phyloP scores from a whole-genome alignment of 2,888 invertebrate species.

The Chrysotoxum bicinctum region DNA sequence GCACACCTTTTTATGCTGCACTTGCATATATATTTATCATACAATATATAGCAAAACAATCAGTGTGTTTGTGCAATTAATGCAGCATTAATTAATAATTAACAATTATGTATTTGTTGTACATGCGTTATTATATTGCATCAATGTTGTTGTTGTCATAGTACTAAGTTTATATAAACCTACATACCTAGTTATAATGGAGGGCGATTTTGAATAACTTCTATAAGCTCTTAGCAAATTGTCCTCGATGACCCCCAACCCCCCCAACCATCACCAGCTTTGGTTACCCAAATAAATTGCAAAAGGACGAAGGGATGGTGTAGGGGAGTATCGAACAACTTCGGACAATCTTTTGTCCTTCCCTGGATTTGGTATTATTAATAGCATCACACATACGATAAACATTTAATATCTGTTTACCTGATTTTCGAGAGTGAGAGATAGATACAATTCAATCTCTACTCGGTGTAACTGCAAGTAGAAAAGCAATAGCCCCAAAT shows the following conservation, averaged over 20 bases:
- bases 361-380: constrained; percentile 62
- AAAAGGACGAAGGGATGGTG: not conserved
- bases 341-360: constrained; percentile 26
- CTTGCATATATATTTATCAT: not conserved
- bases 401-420: constrained; percentile 64
- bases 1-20: constrained; percentile 1
- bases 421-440: constrained; percentile 54
- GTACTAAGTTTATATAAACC: constrained; percentile 9
- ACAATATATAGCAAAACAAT: not conserved
- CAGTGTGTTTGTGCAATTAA: constrained; percentile 47
- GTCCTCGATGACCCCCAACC: not conserved
- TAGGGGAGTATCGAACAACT: not conserved
- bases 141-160: constrained; percentile 20
- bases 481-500: constrained; percentile 29
- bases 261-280: not conserved
- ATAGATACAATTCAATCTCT: constrained; percentile 61
- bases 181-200: not conserved
- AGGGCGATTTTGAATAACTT: constrained; percentile 39
- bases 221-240: constrained; percentile 18
- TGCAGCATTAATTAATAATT: constrained; percentile 66
- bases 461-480: constrained; percentile 32
- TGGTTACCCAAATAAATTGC: not conserved
- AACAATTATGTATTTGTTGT: constrained; percentile 57
- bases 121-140: constrained; percentile 53
- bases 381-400: constrained; percentile 52